phyloP scores from a whole-genome alignment of 2,113 vertebrate species.

The Neolamprologus toae region DNA sequence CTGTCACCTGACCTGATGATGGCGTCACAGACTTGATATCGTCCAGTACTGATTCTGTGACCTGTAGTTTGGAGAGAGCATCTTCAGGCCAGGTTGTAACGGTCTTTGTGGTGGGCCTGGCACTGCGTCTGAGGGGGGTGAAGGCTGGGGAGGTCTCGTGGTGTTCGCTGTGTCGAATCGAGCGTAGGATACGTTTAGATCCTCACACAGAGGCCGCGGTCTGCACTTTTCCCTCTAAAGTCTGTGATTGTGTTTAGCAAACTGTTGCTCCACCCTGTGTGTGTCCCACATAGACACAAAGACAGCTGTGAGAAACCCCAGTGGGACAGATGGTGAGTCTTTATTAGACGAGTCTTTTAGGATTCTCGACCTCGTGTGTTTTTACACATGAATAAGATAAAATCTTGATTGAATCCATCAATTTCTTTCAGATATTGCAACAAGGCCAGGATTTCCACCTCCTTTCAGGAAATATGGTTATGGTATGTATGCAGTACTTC shows the following conservation, averaged over 20 bases:
- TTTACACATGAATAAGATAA: not conserved
- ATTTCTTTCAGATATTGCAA: slow-evolving; percentile 72
- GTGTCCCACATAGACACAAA: not conserved
- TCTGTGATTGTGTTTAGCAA: not conserved
- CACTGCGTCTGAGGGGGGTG: not conserved
- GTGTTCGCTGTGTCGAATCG: not conserved
- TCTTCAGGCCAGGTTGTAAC: not conserved
- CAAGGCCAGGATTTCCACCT: slow-evolving; percentile 75
- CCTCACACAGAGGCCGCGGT: not conserved
- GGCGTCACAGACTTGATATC: not conserved
- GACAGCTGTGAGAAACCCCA: not conserved
- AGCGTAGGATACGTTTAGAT: not conserved
- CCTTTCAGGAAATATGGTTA: slow-evolving; percentile 85
- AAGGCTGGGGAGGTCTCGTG: not conserved
- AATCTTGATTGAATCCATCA: not conserved
- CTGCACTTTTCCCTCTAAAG: fast-evolving
- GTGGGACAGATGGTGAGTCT: not conserved
- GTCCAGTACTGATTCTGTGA: not conserved
- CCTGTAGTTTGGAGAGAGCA: not conserved
- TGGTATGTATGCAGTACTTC: slow-evolving; percentile 60
- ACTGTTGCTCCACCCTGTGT: not conserved
- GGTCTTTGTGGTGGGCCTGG: not conserved
- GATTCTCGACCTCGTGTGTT: not conserved
- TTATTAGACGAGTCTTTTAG: not conserved
- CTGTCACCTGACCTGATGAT: not conserved